A percentile compares a stretch with the other conserved stretches of the same genome.
Evolutionary conservation across 2,888 invertebrate genomes (phyloP).

Genomic region (Cetonia aurata): DNA sequence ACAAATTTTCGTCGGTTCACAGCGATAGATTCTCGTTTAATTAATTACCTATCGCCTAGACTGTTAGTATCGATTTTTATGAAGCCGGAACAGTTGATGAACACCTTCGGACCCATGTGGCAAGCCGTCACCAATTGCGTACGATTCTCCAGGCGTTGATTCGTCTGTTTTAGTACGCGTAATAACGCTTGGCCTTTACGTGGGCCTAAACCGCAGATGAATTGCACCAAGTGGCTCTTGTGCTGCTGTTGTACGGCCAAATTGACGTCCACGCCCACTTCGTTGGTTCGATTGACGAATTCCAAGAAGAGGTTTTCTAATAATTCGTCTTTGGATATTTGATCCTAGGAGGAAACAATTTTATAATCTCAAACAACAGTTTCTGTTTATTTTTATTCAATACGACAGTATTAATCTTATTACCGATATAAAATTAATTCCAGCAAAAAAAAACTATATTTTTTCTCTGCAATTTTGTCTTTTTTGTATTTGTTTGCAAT

Average conservation of each 20-base stretch:
- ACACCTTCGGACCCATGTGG: constrained; percentile 95
- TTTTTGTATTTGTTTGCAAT: no score
- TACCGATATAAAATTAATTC: no score
- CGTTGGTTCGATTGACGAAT: constrained; percentile 95
- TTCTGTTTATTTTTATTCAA: background rate
- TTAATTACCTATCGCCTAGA: constrained; percentile 78
- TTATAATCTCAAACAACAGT: background rate
- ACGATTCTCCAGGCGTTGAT: constrained; percentile 92
- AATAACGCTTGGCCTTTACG: constrained; percentile 91
- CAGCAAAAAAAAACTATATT: no score
- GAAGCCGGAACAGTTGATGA: constrained; percentile 99
- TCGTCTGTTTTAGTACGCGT: constrained; percentile 89
- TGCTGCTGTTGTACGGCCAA: constrained; percentile 90
- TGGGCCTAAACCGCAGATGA: constrained; percentile 96
- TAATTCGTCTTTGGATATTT: constrained; percentile 86
- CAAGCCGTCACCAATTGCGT: constrained; percentile 96
- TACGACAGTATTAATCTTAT: no score
- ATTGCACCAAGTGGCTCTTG: constrained; percentile 91
- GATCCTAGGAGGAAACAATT: constrained; percentile 70
- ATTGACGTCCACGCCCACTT: constrained; percentile 98
- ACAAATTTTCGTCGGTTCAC: background rate
- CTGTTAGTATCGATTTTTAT: constrained; percentile 98
- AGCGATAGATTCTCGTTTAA: background rate
- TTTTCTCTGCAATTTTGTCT: no score
- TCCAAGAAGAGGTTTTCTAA: constrained; percentile 88